Conservation (phyloP, 1,140 invertebrate genomes). For the Camponotus vicinus region DNA sequence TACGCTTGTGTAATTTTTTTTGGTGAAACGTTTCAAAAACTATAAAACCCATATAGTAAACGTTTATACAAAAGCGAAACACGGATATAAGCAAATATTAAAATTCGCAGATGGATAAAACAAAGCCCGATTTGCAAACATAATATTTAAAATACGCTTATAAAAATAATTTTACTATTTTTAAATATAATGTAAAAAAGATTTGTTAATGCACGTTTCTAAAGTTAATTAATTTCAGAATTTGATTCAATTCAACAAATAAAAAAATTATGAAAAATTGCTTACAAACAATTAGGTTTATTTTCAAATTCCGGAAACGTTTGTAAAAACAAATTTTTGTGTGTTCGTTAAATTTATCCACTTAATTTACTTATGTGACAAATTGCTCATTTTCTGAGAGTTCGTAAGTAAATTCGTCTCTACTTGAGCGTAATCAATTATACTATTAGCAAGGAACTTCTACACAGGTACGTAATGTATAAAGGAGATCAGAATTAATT, state of each 20-base stretch:
- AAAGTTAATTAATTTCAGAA: neutral
- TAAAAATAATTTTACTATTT: neutral
- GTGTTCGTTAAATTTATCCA: neutral
- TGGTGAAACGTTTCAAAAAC: neutral
- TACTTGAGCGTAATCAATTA: neutral
- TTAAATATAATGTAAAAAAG: neutral
- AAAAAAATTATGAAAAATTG: neutral
- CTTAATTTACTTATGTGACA: neutral
- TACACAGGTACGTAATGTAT: neutral
- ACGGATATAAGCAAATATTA: neutral
- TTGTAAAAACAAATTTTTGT: neutral
- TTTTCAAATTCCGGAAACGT: neutral
- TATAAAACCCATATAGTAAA: neutral
- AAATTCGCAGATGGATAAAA: neutral
- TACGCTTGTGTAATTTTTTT: neutral
- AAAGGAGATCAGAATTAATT: neutral
- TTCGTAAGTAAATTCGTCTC: conserved; percentile 7
- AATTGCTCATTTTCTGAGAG: conserved; percentile 20
- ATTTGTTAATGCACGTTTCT: neutral
- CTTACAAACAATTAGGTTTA: conserved; percentile 6
- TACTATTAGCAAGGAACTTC: neutral
- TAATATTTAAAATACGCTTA: neutral
- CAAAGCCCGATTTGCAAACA: neutral
- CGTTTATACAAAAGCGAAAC: conserved; percentile 10
- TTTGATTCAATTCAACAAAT: neutral